phyloP scores from a whole-genome alignment of 92 coral and sea anemone genomes.

The Siderastrea siderea region DNA sequence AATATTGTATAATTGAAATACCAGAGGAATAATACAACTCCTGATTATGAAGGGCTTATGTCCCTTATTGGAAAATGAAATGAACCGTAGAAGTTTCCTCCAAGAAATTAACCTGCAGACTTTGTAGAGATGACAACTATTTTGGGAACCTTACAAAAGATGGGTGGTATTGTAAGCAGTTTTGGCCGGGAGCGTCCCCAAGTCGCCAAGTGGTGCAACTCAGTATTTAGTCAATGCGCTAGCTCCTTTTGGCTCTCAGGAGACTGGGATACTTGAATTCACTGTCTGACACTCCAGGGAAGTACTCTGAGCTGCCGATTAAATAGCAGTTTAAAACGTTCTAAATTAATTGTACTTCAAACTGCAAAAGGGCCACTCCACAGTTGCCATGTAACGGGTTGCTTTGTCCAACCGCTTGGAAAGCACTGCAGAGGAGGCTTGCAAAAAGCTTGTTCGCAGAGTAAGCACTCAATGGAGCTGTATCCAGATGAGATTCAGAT shows the following conservation, averaged over 20 bases:
- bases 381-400: conserved; percentile 69
- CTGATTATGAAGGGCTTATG: no score
- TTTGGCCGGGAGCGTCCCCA: conserved; percentile 8
- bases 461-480: not conserved
- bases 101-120: conserved; percentile 35
- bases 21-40: no score
- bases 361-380: not conserved
- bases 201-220: conserved; percentile 28
- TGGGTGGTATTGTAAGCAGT: conserved; percentile 27
- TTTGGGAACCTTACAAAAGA: conserved; percentile 27
- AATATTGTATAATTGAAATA: no score
- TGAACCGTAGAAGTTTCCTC: not conserved
- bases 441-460: not conserved
- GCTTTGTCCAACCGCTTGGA: conserved; percentile 71
- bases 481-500: no score
- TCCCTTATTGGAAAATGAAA: no score
- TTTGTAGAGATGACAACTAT: conserved; percentile 23
- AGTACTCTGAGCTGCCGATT: conserved; percentile 62
- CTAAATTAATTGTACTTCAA: conserved; percentile 72
- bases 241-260: conserved; percentile 20
- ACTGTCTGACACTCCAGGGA: conserved; percentile 45
- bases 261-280: conserved; percentile 74
- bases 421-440: conserved; percentile 53
- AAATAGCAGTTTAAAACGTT: conserved; percentile 70
- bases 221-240: conserved; percentile 45